A percentile compares a stretch with the other conserved stretches of the same genome.
Conservation (phyloP, 2,888 invertebrate genomes). For the Prosopocoilus inquinatus region DNA sequence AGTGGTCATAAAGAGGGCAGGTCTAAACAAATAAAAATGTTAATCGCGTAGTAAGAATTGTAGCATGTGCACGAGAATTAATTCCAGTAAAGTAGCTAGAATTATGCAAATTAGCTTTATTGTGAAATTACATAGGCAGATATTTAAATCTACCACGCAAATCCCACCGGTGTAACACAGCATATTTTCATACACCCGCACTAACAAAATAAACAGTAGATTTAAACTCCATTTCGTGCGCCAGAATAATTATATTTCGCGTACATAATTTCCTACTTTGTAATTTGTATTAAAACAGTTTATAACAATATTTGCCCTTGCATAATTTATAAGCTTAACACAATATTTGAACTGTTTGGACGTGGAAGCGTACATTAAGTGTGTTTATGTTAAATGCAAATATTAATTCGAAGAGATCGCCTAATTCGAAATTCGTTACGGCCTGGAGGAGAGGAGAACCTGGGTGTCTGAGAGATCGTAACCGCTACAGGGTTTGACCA, state of each 20-base stretch:
- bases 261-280: no score
- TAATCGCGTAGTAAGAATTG: no score
- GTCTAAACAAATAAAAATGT: no score
- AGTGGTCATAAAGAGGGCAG: no score
- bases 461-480: conserved; percentile 2
- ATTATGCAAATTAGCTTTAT: not conserved
- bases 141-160: conserved; percentile 2
- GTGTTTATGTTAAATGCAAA: not conserved
- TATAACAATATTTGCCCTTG: no score
- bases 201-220: not conserved
- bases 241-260: no score
- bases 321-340: no score
- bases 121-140: not conserved
- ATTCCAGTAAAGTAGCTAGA: not conserved
- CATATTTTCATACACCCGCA: not conserved
- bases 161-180: not conserved
- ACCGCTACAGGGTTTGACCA: conserved; percentile 10
- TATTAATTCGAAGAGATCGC: not conserved
- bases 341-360: no score
- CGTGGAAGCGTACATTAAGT: no score
- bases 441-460: not conserved
- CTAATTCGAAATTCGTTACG: not conserved
- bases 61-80: no score
- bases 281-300: no score
- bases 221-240: not conserved